Conservation (phyloP, 2,888 invertebrate species). For the Ashinkailepas kermadecensis region DNA sequence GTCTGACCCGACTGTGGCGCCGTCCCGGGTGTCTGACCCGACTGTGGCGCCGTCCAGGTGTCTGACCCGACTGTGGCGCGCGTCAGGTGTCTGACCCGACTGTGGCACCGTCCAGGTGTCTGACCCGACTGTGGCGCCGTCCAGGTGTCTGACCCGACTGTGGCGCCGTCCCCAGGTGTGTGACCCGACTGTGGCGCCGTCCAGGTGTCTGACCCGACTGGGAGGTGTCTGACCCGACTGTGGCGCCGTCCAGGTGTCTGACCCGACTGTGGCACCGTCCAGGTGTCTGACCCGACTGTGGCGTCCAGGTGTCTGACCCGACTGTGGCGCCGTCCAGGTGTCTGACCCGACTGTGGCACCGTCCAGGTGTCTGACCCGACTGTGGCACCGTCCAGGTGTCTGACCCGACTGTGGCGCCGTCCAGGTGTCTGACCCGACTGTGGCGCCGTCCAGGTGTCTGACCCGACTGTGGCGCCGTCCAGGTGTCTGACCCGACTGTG, state of each 20-base stretch:
- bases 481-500: no score
- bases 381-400: background rate
- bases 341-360: slow-evolving; percentile 42
- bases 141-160: no score
- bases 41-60: background rate
- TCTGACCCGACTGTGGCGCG: no score
- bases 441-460: no score
- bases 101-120: background rate
- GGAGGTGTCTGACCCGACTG: background rate
- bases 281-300: no score
- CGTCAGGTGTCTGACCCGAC: background rate
- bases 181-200: background rate
- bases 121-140: slow-evolving; percentile 49
- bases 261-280: slow-evolving; percentile 53
- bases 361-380: slow-evolving; percentile 48
- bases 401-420: slow-evolving; percentile 49
- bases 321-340: background rate
- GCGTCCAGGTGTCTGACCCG: background rate
- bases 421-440: no score
- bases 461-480: background rate
- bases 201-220: no score
- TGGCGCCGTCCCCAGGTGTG: no score
- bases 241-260: no score
- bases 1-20: no score
- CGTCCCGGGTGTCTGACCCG: background rate